Evolutionary conservation across 2,113 vertebrate species (phyloP), one percentile per base, ranked within the genome.

Genomic region (Alosa alosa): DNA sequence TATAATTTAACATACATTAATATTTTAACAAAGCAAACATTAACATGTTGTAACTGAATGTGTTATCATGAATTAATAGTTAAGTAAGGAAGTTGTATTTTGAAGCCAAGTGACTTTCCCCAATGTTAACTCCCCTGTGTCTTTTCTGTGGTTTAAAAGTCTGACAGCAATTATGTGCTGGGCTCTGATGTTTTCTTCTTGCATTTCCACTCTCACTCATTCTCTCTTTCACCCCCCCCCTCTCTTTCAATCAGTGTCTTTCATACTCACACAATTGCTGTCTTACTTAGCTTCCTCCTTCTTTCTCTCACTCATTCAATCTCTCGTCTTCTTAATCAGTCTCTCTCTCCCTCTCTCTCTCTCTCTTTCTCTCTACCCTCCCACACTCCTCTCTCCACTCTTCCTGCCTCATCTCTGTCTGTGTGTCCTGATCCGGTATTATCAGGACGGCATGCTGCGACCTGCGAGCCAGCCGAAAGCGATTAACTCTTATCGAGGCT

Each of bases 401-500:
- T 78, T 78, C 7, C 72, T 39, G 4, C 25, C 36, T 17, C 72
- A 78, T 78, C 72, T 78, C 36, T 39, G 72, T 78, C 36, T 78
- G 72, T 78, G 64, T 72, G 72, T 78, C 25, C 72, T 78, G 31
- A 78, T 78, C 72, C 72, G 39, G 72, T 78, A 17, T 78, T 78
- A 78, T 39, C 25, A 15, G 72, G 55, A 25, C 10, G 10, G 44
- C 36, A 52, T 25, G 64, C 81, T 83, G 86, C 41, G 87, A 52
- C 81, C 84, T 15, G 25, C 22, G 60, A 86, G 78, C 47, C 82
- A 86, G 44, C 81, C 1, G 78, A 83, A 81, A 78, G 3, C 86
- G 83, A 88, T 88, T 86, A 87, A 78, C 81, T 83, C 84, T 90
- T 82, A 88, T 90, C 89, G 41, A 25, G 45, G 88, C 50, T 88